Conservation (phyloP, 2,797 vertebrate genomes). For the Phataginus tetradactyla region DNA sequence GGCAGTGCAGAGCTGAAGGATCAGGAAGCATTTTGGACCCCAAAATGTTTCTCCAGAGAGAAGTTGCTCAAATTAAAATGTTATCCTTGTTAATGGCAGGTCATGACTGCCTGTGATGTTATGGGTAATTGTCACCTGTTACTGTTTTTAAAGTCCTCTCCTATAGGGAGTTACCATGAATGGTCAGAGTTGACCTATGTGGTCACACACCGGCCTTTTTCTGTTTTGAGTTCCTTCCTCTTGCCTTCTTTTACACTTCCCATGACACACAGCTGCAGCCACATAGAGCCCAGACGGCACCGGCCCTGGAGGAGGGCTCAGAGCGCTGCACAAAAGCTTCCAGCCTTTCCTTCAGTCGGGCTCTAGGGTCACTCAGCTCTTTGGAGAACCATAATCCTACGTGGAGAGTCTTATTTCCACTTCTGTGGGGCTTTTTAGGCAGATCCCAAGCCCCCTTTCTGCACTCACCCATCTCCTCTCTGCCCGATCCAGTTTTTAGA, state of each 20-base stretch:
- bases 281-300: not conserved
- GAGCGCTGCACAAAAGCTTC: not conserved
- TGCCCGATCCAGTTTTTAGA: not conserved
- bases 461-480: not conserved
- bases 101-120: not conserved
- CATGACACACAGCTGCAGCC: not conserved
- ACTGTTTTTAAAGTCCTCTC: not conserved
- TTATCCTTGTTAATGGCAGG: not conserved
- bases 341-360: not conserved
- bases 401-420: not conserved
- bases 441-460: not conserved
- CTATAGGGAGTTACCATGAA: not conserved
- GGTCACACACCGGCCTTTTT: not conserved
- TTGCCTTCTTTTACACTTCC: not conserved
- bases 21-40: not conserved
- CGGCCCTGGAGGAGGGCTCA: not conserved
- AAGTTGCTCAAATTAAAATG: slow-evolving; percentile 9
- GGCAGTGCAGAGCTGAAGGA: not conserved
- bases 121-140: not conserved
- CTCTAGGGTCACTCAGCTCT: not conserved
- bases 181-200: not conserved
- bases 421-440: not conserved
- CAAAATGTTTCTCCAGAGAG: not conserved
- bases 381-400: not conserved
- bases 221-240: slow-evolving; percentile 27